Base-by-base conservation (phyloP, 1,140 invertebrate species). In the Eurosta solidaginis region DNA sequence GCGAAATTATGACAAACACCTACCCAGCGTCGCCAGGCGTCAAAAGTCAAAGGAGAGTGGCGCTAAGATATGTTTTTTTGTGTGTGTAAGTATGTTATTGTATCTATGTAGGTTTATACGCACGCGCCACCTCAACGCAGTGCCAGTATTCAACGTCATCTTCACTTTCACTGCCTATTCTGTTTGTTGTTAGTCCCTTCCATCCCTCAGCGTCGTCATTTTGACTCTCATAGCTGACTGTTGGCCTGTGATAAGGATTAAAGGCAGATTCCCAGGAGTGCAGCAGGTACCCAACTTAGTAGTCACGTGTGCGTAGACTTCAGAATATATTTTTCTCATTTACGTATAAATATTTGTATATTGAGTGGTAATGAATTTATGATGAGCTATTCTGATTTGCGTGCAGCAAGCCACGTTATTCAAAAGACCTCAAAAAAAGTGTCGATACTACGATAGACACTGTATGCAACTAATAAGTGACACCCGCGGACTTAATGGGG, bases 161-260 rank as follows among this genome's bases (percentile, higher is more conserved):
- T 27, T 14, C 50, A 25, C 33, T 54, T 59, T 5, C 52, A n/a
- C 22, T n/a, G 17, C 12, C 22, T 36, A 29, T n/a, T 17, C 25
- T 42, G 25, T 25, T 77, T 9, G 29, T 3, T 9, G 10, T 12
- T 7, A 59, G 2, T 3, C 40, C 42, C 7, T 54, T 59, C 12
- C 36, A 75, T 10, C 44, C 54, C 25, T 63, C 44, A 73, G 20
- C n/a, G 6, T 5, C 4, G 14, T 14, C 7, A 3, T 33, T 10
- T 17, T 14, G 33, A 29, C 7, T n/a, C n/a, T 17, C 59, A 40
- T 42, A 22, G 59, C 59, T 68, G 59, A 68, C 77, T 52, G 47
- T 54, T 52, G 45, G 27, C 20, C 68, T 78, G 77, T 74, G 77
- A 78, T 78, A 74, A 29, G 45, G 77, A 74, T 78, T 78, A 78